Conservation (phyloP, 2,113 vertebrate species). For the Syngnathus scovelli region DNA sequence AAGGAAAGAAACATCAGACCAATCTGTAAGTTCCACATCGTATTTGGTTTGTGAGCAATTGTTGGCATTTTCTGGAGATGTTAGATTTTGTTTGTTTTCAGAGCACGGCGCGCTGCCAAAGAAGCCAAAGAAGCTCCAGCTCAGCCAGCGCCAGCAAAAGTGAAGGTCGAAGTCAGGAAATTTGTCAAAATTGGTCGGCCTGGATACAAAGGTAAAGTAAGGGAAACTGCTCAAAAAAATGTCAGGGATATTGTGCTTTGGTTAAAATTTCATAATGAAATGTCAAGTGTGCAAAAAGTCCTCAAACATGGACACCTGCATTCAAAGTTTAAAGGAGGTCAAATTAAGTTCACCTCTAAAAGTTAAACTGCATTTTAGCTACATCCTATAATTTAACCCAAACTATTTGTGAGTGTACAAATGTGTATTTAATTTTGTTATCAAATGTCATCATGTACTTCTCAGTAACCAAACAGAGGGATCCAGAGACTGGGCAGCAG, state of each 20-base stretch:
- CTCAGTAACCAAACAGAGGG: conserved; percentile 94
- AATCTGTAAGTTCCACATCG: conserved; percentile 83
- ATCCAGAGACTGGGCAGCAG: conserved; percentile 88
- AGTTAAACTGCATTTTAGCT: background rate
- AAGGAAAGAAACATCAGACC: conserved; percentile 98
- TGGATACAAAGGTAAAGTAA: conserved; percentile 86
- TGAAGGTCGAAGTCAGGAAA: conserved; percentile 97
- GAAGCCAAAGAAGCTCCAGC: conserved; percentile 96
- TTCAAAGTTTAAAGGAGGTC: background rate
- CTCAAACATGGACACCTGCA: background rate
- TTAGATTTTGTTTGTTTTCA: conserved; percentile 31
- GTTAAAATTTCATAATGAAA: background rate
- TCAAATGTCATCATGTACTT: conserved; percentile 5
- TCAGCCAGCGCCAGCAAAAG: conserved; percentile 93
- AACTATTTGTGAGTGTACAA: background rate
- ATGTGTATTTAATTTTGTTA: too few relatives aligned
- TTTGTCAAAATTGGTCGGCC: conserved; percentile 98
- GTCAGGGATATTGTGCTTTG: background rate
- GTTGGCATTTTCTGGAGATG: background rate
- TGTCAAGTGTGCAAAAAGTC: background rate
- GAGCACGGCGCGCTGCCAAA: conserved; percentile 88
- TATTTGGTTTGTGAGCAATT: background rate
- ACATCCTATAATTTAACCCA: background rate
- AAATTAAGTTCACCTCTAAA: background rate
- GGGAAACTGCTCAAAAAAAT: background rate